Evolutionary conservation across 2,888 invertebrate genomes (phyloP), one percentile per base, ranked within the genome.

Genomic region (Microplitis manilae): DNA sequence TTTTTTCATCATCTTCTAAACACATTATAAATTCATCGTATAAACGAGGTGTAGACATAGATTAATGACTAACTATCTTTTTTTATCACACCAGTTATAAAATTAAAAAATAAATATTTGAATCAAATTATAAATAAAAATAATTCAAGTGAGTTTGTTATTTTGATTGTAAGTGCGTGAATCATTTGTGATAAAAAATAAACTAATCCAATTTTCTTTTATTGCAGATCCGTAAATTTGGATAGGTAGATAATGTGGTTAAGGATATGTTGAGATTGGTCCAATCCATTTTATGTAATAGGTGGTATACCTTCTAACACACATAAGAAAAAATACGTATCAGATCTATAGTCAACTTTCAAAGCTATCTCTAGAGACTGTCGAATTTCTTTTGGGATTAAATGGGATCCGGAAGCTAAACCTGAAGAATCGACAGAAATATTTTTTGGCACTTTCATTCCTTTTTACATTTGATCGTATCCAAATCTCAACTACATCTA

Each of bases 301-400:
- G 50, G 50, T 50, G 50, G 13, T 30, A 30, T 30, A 50, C 50
- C 50, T 8, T 50, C 50, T 13, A 50, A 50, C 50, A 50, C 50
- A 50, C 13, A 50, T 50, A 50, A 13, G 50, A 50, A 30, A 50
- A 50, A 50, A 13, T 13, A 50, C 50, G 13, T 50, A 50, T 50
- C 50, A 50, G 50, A 41, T 41, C 50, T 50, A 50, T 50, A 50
- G 50, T 5, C 8, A 50, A 13, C 50, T 50, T 50, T 13, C 13
- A 20, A 60, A 72, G 5, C 8, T 40, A 39, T 62, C 59, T 20
- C 68, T 68, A 9, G 68, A 30, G 67, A 67, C 61, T 61, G 20
- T 76, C 59, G 60, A 71, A 71, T 71, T 76, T 72, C 68, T 72
- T 76, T 61, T 41, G 68, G 68, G 72, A 76, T 72, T 76, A 76